Percentiles rank a stretch among this genome's conserved stretches.
phyloP scores from a whole-genome alignment of 2,113 vertebrate genomes.

The Protobothrops flavoviridis region DNA sequence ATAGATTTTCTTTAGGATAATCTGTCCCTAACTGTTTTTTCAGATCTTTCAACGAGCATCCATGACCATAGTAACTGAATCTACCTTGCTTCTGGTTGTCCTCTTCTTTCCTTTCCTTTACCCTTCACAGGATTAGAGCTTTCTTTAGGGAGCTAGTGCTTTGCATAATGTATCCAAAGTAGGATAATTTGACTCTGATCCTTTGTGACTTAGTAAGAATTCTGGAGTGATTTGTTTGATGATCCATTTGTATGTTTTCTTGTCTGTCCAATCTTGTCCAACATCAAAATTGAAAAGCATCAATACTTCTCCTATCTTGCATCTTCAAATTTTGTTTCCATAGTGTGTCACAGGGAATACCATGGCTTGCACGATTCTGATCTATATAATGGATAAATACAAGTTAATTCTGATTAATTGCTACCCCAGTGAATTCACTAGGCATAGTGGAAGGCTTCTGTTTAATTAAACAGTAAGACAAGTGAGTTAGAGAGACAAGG shows the following conservation, averaged over 20 bases:
- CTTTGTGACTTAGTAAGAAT: not conserved
- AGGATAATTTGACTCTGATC: not conserved
- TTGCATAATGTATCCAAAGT: not conserved
- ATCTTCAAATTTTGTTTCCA: not conserved
- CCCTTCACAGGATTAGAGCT: not conserved
- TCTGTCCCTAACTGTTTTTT: not conserved
- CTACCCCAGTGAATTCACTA: not conserved
- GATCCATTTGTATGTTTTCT: not conserved
- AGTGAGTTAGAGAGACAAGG: not conserved
- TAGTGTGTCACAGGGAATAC: not conserved
- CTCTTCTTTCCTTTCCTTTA: not conserved
- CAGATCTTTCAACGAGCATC: not conserved
- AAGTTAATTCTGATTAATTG: not conserved
- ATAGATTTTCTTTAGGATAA: not conserved
- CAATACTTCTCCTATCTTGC: not conserved
- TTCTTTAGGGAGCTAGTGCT: not conserved
- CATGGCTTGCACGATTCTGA: not conserved
- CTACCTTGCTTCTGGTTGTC: not conserved
- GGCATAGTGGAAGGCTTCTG: not conserved
- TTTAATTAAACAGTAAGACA: not conserved
- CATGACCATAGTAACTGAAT: not conserved
- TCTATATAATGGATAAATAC: not conserved
- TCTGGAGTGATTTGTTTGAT: not conserved
- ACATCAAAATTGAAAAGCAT: not conserved
- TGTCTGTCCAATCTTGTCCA: not conserved